A percentile compares a stretch with the other conserved stretches of the same genome.
phyloP scores from a whole-genome alignment of 2,113 vertebrate genomes.

The Cyanocitta stelleri region DNA sequence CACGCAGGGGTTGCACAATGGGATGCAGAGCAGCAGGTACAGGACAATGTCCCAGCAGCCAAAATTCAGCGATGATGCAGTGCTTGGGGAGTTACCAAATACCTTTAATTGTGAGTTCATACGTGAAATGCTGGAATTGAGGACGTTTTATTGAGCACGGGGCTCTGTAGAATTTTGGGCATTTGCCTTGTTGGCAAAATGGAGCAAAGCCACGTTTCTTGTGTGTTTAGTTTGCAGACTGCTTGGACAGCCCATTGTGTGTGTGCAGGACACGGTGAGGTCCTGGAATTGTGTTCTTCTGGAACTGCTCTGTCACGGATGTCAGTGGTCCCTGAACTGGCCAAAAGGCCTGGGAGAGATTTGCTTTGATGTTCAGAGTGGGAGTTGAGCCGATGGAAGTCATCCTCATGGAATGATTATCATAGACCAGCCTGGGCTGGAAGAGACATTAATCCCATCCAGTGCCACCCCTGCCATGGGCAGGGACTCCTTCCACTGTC shows the following conservation, averaged over 20 bases:
- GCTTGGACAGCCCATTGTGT: not conserved
- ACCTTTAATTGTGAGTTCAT: not conserved
- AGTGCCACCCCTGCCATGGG: not conserved
- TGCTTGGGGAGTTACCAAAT: not conserved
- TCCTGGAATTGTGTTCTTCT: not conserved
- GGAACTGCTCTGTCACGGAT: not conserved
- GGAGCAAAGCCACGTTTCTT: not conserved
- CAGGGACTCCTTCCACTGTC: not conserved
- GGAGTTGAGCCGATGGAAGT: not conserved
- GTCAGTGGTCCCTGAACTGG: not conserved
- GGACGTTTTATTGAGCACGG: not conserved
- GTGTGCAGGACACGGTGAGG: not conserved
- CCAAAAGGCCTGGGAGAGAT: not conserved
- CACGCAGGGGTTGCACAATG: accelerated
- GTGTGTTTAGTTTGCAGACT: not conserved
- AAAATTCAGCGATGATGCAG: not conserved
- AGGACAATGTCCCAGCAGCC: not conserved
- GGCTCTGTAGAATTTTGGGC: not conserved
- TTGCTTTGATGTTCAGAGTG: not conserved
- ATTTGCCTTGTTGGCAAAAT: accelerated
- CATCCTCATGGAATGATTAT: not conserved
- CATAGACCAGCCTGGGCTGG: not conserved
- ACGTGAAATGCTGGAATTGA: not conserved
- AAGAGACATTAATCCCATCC: not conserved
- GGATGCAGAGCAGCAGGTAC: not conserved